Conservation (phyloP, 2,113 vertebrate genomes). For the Myotis brandtii region DNA sequence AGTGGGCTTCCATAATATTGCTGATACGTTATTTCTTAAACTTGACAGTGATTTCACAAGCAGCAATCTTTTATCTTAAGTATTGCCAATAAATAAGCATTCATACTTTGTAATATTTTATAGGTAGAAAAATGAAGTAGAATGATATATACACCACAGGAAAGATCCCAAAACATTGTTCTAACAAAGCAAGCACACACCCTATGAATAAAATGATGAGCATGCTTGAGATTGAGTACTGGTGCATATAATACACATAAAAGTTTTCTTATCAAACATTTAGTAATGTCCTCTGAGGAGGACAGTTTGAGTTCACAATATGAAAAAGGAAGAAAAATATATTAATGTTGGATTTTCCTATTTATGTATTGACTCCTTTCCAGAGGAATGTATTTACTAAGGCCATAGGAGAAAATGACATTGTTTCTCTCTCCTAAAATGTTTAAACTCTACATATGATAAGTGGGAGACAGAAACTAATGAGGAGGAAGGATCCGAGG, state of each 20-base stretch:
- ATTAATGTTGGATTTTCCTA: neutral
- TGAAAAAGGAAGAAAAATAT: neutral
- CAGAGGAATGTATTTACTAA: neutral
- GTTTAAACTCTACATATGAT: neutral
- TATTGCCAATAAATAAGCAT: neutral
- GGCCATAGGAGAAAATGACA: neutral
- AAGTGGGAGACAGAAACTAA: neutral
- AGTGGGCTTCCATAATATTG: too few relatives aligned
- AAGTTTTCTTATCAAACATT: neutral
- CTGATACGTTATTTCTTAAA: neutral
- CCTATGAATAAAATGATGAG: neutral
- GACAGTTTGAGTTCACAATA: neutral
- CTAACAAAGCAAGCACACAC: neutral
- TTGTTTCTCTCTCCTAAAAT: neutral
- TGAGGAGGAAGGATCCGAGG: neutral
- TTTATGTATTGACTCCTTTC: neutral
- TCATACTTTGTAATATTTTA: neutral
- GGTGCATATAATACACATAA: neutral
- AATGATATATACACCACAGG: neutral
- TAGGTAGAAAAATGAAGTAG: neutral
- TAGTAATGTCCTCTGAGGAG: neutral
- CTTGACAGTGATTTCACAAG: neutral
- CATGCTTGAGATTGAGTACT: neutral
- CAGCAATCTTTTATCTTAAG: slow-evolving; percentile 3
- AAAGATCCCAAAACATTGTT: neutral